Conservation (phyloP, 92 coral and sea anemone genomes). For the Zoanthus sociatus region DNA sequence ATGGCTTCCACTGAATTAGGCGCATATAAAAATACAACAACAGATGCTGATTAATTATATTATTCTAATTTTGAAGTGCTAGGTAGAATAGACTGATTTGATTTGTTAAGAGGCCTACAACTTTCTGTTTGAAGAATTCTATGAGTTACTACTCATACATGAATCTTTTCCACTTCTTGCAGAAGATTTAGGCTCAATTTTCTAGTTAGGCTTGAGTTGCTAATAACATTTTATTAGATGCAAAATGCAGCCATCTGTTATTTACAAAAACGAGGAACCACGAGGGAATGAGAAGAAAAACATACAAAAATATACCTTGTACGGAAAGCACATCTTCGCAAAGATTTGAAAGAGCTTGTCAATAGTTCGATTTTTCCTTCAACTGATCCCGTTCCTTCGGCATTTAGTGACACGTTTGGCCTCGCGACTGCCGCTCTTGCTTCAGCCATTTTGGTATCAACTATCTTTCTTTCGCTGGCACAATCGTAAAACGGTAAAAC, state of each 20-base stretch:
- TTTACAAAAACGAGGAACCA: background rate
- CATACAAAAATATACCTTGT: constrained; percentile 73
- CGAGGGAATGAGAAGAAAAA: background rate
- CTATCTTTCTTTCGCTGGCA: background rate
- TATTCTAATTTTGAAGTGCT: too few species aligned
- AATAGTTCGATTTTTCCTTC: constrained; percentile 95
- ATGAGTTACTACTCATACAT: too few species aligned
- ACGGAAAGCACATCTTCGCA: constrained; percentile 91
- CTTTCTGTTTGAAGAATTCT: too few species aligned
- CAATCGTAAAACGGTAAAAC: background rate
- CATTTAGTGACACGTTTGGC: constrained; percentile 88
- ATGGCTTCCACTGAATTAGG: too few species aligned
- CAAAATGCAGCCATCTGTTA: background rate
- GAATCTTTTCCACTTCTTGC: too few species aligned
- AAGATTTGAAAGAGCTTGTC: constrained; percentile 83
- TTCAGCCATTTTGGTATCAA: constrained; percentile 83
- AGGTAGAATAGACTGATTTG: too few species aligned
- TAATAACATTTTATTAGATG: background rate
- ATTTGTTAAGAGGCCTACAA: too few species aligned
- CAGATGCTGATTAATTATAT: too few species aligned
- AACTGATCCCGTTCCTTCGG: constrained; percentile 93
- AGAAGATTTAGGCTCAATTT: too few species aligned
- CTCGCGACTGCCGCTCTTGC: constrained; percentile 97
- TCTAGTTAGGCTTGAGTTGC: too few species aligned
- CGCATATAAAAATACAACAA: too few species aligned